Conservation (phyloP, 2,888 invertebrate species). For the Drosophila meridiana region DNA sequence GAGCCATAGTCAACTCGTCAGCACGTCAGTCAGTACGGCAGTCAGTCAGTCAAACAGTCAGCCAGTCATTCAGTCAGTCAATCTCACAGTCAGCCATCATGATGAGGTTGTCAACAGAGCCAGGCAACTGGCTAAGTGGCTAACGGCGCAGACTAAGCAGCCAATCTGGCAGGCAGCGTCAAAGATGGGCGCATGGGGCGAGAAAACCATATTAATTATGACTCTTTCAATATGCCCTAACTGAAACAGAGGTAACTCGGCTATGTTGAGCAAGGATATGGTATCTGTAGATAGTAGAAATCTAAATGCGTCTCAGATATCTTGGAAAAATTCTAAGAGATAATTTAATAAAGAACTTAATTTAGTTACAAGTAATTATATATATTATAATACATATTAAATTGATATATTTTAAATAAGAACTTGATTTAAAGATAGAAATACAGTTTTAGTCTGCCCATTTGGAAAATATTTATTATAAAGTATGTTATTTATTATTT, state of each 20-base stretch:
- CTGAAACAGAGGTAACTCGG: too few species aligned
- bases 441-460: too few species aligned
- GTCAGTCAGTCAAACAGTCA: not conserved
- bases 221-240: slow-evolving; percentile 15
- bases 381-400: too few species aligned
- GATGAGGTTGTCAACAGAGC: slow-evolving; percentile 72
- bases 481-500: too few species aligned
- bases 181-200: slow-evolving; percentile 44
- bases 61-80: slow-evolving; percentile 29
- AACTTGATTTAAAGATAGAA: too few species aligned
- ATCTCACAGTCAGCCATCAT: slow-evolving; percentile 44
- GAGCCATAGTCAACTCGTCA: slow-evolving; percentile 34
- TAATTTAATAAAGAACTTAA: too few species aligned
- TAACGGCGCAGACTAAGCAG: slow-evolving; percentile 30
- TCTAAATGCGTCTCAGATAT: too few species aligned
- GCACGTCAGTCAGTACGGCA: slow-evolving; percentile 1
- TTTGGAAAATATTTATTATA: too few species aligned
- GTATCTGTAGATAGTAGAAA: not conserved
- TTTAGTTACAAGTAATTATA: too few species aligned
- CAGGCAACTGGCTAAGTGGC: slow-evolving; percentile 35
- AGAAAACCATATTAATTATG: slow-evolving; percentile 59
- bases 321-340: too few species aligned
- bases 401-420: too few species aligned
- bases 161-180: slow-evolving; percentile 63
- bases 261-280: not conserved